Evolutionary conservation across 1,140 invertebrate species (phyloP).

Genomic region (Drosophila nigromelanica): DNA sequence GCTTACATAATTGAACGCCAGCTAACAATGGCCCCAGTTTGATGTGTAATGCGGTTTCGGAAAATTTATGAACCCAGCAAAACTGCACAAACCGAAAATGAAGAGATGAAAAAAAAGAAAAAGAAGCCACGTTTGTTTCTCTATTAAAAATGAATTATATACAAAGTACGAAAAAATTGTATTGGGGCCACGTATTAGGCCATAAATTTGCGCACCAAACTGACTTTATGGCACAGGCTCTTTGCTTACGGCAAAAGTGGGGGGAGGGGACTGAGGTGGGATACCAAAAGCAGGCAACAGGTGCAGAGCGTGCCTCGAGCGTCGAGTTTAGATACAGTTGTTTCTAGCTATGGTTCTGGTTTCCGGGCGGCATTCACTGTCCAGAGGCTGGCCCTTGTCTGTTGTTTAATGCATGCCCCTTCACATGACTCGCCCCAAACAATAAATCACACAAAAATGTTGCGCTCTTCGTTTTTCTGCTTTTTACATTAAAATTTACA

Average conservation of each 20-base stretch:
- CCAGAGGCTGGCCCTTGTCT: slow-evolving; percentile 76
- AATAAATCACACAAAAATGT: slow-evolving; percentile 75
- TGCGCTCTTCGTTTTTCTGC: slow-evolving; percentile 29
- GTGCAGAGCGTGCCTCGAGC: slow-evolving; percentile 62
- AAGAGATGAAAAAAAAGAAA: slow-evolving; percentile 7
- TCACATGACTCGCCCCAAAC: slow-evolving; percentile 52
- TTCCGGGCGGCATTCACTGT: slow-evolving; percentile 44
- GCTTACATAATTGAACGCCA: slow-evolving; percentile 57
- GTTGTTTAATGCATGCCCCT: slow-evolving; percentile 75
- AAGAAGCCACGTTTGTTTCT: slow-evolving; percentile 67
- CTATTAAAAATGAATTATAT: slow-evolving; percentile 82
- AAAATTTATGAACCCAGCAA: slow-evolving; percentile 31
- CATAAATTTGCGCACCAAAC: slow-evolving; percentile 75
- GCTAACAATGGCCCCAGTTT: slow-evolving; percentile 54
- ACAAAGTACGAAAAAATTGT: slow-evolving; percentile 60
- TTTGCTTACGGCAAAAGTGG: background rate
- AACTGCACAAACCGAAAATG: background rate
- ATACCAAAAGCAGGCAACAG: slow-evolving; percentile 53
- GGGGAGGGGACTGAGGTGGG: too few species aligned
- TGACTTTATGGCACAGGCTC: slow-evolving; percentile 62
- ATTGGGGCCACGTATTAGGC: slow-evolving; percentile 68
- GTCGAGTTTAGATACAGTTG: slow-evolving; percentile 45
- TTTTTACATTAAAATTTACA: slow-evolving; percentile 77
- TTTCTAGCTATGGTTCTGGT: slow-evolving; percentile 37
- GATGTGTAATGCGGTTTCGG: slow-evolving; percentile 18